Percentiles rank a stretch among this genome's conserved stretches.
Conservation (phyloP, 2,113 vertebrate genomes). For the Daphoenositta chrysoptera region DNA sequence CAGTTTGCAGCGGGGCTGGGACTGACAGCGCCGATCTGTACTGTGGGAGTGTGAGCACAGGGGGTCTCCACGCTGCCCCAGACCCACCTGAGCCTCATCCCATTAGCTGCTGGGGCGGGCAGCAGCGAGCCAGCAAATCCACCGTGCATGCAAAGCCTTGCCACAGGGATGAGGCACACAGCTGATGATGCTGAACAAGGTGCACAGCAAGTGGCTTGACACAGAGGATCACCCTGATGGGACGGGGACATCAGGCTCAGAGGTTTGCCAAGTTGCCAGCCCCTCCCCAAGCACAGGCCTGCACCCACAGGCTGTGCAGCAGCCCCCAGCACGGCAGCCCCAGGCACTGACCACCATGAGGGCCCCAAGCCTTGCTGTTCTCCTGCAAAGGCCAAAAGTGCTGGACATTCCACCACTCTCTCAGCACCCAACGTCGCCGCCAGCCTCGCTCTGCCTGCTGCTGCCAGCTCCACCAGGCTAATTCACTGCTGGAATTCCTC, state of each 20-base stretch:
- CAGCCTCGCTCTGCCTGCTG: not conserved
- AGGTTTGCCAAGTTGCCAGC: not conserved
- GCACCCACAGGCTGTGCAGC: not conserved
- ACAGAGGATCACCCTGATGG: not conserved
- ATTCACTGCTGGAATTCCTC: not conserved
- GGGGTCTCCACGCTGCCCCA: not conserved
- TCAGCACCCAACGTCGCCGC: accelerated
- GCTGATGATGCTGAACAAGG: not conserved
- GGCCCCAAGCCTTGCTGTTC: accelerated
- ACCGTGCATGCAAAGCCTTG: accelerated
- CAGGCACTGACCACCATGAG: not conserved
- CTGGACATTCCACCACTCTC: accelerated
- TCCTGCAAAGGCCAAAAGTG: not conserved
- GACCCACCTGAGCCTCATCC: not conserved
- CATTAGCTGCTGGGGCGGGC: accelerated
- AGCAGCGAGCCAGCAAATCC: not conserved
- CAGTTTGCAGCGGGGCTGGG: not conserved
- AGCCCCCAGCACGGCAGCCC: not conserved
- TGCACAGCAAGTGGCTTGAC: not conserved
- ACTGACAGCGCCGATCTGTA: not conserved
- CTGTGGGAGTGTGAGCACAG: not conserved
- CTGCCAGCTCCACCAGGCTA: not conserved
- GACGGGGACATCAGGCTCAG: not conserved
- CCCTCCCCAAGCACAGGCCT: not conserved
- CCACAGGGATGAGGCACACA: not conserved